Percentiles rank a stretch among this genome's conserved stretches.
These are phyloP conservation scores for Endomychus coccineus DNA, from an alignment of 2,888 invertebrate genomes.

Conservation along the genomic window DNA sequence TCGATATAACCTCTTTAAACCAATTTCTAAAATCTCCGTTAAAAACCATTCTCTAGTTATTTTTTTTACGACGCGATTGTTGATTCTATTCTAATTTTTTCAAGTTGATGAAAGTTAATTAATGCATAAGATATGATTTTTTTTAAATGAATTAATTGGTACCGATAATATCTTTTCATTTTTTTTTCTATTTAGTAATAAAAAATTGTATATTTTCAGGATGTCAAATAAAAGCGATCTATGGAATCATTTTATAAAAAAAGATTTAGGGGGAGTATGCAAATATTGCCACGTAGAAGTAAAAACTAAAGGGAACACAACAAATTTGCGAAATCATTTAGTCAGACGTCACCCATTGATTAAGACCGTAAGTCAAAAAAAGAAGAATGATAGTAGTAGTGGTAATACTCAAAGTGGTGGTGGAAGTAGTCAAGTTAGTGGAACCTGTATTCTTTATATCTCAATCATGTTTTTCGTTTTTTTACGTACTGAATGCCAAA, in stretches of 20 bases:
- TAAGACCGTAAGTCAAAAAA: background rate
- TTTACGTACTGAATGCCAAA: slow-evolving; percentile 4
- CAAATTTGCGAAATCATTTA: slow-evolving; percentile 7
- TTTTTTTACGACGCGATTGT: no score
- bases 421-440: slow-evolving; percentile 5
- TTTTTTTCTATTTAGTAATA: no score
- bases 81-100: no score
- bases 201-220: slow-evolving; percentile 1
- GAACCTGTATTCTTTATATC: slow-evolving; percentile 7
- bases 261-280: slow-evolving; percentile 5
- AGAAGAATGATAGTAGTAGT: slow-evolving; percentile 3
- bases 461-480: slow-evolving; percentile 6
- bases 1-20: no score
- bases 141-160: no score
- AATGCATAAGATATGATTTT: no score
- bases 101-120: no score
- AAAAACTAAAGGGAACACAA: slow-evolving; percentile 6
- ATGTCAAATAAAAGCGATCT: slow-evolving; percentile 4
- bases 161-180: no score
- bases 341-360: slow-evolving; percentile 4
- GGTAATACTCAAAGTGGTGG: slow-evolving; percentile 4
- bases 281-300: slow-evolving; percentile 7
- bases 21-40: no score
- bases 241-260: slow-evolving; percentile 6
- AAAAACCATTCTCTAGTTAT: no score